Conservation (phyloP, 2,113 vertebrate species). For the Hiodon tergisus region DNA sequence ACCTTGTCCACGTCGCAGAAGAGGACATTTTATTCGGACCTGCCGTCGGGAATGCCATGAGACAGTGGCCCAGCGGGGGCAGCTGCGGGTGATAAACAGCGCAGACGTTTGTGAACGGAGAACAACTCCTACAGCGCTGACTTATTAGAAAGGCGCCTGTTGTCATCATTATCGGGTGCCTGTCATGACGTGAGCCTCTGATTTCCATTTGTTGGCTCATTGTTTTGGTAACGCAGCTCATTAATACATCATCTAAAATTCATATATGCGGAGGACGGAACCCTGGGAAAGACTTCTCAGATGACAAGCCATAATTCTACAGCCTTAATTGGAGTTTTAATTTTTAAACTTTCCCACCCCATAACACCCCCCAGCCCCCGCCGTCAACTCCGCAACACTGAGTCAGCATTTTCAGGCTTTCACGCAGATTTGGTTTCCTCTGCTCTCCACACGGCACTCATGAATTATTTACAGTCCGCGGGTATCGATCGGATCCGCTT, state of each 20-base stretch:
- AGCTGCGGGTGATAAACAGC: not conserved
- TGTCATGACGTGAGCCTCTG: not conserved
- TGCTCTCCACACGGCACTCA: conserved; percentile 36
- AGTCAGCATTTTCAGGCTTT: conserved; percentile 35
- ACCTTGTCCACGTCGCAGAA: too few relatives aligned
- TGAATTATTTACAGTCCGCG: conserved; percentile 54
- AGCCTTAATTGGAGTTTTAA: conserved; percentile 16
- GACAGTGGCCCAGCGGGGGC: not conserved
- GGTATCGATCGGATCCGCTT: conserved; percentile 43
- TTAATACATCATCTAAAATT: conserved; percentile 17
- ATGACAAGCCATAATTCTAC: not conserved
- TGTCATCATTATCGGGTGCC: conserved; percentile 2
- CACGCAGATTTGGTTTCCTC: conserved; percentile 41
- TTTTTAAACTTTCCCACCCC: conserved; percentile 2
- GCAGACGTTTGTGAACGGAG: not conserved
- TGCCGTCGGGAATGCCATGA: too few relatives aligned
- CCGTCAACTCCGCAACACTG: conserved; percentile 34
- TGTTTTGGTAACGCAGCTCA: conserved; percentile 10
- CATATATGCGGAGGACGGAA: conserved; percentile 16
- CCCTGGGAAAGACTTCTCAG: not conserved
- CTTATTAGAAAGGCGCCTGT: not conserved
- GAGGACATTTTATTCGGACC: too few relatives aligned
- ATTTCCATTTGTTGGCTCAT: conserved; percentile 2
- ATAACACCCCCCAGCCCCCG: conserved; percentile 27
- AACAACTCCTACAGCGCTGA: not conserved